Evolutionary conservation across 2,113 vertebrate species (phyloP).

Genomic region (Camarhynchus parvulus): DNA sequence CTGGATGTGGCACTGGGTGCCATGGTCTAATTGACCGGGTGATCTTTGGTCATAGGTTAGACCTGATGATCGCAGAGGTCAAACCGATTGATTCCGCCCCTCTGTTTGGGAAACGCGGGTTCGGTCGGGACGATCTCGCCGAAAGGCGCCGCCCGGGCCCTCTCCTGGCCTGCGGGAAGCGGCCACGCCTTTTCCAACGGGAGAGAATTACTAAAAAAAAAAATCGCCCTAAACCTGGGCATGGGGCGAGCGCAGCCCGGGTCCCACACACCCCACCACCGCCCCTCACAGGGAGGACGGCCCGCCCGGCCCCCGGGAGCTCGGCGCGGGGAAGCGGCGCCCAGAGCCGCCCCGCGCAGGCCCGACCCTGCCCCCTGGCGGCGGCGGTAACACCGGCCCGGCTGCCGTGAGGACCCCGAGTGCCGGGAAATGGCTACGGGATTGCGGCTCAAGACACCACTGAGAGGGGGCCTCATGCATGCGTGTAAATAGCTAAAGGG

Average conservation of each 20-base stretch:
- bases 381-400: accelerated
- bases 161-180: background rate
- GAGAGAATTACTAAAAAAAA: background rate
- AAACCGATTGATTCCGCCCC: background rate
- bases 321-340: background rate
- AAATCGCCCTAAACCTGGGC: background rate
- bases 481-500: background rate
- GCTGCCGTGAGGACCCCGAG: accelerated
- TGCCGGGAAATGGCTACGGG: accelerated
- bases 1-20: background rate
- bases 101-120: accelerated
- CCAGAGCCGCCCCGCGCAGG: accelerated
- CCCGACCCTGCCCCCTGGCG: background rate
- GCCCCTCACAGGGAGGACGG: accelerated
- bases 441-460: accelerated
- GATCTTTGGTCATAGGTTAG: background rate
- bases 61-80: background rate
- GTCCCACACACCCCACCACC: accelerated
- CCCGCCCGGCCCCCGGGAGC: background rate
- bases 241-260: background rate
- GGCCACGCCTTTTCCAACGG: background rate
- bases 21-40: background rate
- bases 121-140: accelerated
- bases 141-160: background rate
- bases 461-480: background rate